These are phyloP conservation scores for Elymnias hypermnestra DNA, from an alignment of 1,140 invertebrate genomes.

Conservation along the genomic window DNA sequence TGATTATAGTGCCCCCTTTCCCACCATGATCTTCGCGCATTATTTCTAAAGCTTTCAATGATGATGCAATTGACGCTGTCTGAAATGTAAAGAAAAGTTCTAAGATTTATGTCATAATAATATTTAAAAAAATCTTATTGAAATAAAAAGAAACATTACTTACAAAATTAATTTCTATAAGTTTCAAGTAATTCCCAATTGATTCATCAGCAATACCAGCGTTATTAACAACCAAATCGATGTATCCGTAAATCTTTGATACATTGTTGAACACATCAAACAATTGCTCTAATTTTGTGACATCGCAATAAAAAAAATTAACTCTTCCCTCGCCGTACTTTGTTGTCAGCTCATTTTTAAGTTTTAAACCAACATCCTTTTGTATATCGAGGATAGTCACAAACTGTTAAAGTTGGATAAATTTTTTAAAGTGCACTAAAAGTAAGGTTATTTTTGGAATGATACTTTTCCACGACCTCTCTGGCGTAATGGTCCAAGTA, in stretches of 20 bases:
- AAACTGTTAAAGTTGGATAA: slow-evolving; percentile 23
- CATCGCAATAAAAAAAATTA: slow-evolving; percentile 30
- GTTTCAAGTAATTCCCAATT: slow-evolving; percentile 25
- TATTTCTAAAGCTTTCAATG: slow-evolving; percentile 45
- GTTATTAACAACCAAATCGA: no score
- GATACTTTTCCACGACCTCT: no score
- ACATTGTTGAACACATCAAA: slow-evolving; percentile 21
- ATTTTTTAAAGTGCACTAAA: no score
- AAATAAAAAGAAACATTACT: slow-evolving; percentile 28
- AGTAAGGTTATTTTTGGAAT: no score
- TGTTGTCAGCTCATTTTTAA: slow-evolving; percentile 22
- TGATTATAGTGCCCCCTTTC: slow-evolving; percentile 79
- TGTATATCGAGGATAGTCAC: slow-evolving; percentile 30
- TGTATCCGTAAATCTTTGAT: slow-evolving; percentile 66
- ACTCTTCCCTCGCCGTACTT: slow-evolving; percentile 25
- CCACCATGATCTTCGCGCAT: slow-evolving; percentile 78
- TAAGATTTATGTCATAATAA: no score
- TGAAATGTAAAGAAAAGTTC: no score
- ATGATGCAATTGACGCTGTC: slow-evolving; percentile 41
- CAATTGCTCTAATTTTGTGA: slow-evolving; percentile 24
- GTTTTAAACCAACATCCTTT: slow-evolving; percentile 12
- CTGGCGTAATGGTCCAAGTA: no score
- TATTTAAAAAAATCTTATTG: no score
- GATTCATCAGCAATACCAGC: slow-evolving; percentile 41
- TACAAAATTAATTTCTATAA: slow-evolving; percentile 48